These are phyloP conservation scores for Eupithecia insigniata DNA, from an alignment of 2,888 invertebrate genomes.

Conservation along the genomic window DNA sequence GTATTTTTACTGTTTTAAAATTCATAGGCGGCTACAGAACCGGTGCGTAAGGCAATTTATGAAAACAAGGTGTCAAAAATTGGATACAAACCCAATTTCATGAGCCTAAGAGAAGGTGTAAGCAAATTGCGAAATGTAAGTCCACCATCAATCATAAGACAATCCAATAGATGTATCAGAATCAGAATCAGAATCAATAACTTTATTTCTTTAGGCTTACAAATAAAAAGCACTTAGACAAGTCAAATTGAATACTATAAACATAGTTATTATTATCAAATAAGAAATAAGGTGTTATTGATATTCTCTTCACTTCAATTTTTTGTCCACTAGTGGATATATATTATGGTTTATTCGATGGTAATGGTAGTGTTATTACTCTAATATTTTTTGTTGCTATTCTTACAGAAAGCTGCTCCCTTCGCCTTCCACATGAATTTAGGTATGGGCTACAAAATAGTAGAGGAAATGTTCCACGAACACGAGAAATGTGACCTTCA, in stretches of 20 bases:
- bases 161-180: too few relatives aligned
- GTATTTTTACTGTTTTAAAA: neutral
- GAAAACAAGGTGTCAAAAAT: constrained; percentile 84
- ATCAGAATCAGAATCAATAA: too few relatives aligned
- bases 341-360: neutral
- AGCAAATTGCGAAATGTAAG: constrained; percentile 74
- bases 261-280: too few relatives aligned
- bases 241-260: too few relatives aligned
- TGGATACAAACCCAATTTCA: constrained; percentile 82
- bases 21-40: constrained; percentile 76
- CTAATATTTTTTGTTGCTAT: neutral
- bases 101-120: constrained; percentile 85
- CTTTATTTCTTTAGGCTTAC: too few relatives aligned
- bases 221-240: too few relatives aligned
- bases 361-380: neutral
- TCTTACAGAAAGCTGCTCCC: constrained; percentile 68
- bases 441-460: constrained; percentile 84
- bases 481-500: constrained; percentile 88
- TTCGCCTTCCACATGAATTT: constrained; percentile 87
- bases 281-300: too few relatives aligned
- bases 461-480: constrained; percentile 86
- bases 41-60: constrained; percentile 82
- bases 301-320: too few relatives aligned
- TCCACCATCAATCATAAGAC: neutral
- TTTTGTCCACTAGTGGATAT: too few relatives aligned